Evolutionary conservation across 2,113 vertebrate genomes (phyloP).

Genomic region (Notechis scutatus): DNA sequence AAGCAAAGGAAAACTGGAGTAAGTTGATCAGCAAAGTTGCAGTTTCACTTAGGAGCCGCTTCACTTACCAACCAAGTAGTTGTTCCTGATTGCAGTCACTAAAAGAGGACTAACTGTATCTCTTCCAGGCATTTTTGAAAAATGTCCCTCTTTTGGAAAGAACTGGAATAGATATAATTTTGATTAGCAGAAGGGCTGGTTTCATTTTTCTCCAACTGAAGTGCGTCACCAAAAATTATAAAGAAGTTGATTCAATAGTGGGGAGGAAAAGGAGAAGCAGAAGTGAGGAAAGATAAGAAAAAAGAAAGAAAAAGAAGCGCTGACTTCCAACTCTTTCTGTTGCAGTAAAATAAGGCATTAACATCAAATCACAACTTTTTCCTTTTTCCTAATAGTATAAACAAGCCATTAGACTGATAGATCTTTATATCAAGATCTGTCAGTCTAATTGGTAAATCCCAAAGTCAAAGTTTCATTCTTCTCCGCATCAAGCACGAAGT

Average conservation of each 20-base stretch:
- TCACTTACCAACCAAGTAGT: background rate
- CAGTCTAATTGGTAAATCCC: no score
- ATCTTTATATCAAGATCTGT: no score
- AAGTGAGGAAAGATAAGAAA: no score
- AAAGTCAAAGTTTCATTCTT: no score
- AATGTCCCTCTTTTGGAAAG: background rate
- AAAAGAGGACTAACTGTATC: background rate
- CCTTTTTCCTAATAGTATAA: no score
- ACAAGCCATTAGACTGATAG: no score
- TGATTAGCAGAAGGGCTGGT: background rate
- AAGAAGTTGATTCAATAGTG: background rate
- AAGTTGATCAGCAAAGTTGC: background rate
- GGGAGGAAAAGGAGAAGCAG: no score
- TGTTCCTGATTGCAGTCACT: background rate
- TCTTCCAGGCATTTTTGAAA: background rate
- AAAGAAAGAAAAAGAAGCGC: no score
- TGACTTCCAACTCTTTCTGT: no score
- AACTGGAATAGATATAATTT: background rate
- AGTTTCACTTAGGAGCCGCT: background rate
- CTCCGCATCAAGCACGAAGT: no score
- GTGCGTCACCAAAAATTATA: background rate
- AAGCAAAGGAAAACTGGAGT: background rate
- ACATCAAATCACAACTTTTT: no score
- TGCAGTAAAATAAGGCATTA: no score
- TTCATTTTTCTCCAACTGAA: background rate